Evolutionary conservation across 1,140 invertebrate species (phyloP).

Genomic region (Dendrolimus punctatus): DNA sequence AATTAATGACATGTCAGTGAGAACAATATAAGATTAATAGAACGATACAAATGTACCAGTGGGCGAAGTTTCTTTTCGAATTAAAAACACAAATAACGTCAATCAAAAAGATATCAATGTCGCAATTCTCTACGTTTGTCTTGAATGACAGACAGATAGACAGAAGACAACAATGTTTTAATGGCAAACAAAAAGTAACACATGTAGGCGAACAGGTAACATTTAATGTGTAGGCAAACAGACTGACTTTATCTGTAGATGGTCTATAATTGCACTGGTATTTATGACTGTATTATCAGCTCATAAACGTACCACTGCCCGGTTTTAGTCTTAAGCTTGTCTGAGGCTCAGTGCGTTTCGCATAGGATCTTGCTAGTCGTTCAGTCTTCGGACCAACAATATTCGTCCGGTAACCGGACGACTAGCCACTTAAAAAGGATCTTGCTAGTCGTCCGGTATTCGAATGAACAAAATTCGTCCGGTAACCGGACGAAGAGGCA

Average conservation of each 20-base stretch:
- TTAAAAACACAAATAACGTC: slow-evolving; percentile 23
- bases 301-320: no score
- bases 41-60: slow-evolving; percentile 16
- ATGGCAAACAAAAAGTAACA: slow-evolving; percentile 18
- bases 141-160: slow-evolving; percentile 15
- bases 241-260: not conserved
- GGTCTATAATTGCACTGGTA: no score
- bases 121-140: slow-evolving; percentile 14
- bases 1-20: slow-evolving; percentile 29
- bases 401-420: no score
- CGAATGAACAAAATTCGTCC: no score
- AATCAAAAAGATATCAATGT: slow-evolving; percentile 16
- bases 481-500: no score
- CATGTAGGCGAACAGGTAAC: slow-evolving; percentile 22
- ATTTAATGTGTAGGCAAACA: slow-evolving; percentile 9
- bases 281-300: no score
- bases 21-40: slow-evolving; percentile 13
- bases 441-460: no score
- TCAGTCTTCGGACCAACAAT: no score
- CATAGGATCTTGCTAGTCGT: no score
- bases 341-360: no score
- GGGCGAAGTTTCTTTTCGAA: slow-evolving; percentile 17
- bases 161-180: slow-evolving; percentile 16
- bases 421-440: no score
- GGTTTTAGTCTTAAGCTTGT: no score